Conservation (phyloP, 2,888 invertebrate species). For the Cosmopolites sordidus region DNA sequence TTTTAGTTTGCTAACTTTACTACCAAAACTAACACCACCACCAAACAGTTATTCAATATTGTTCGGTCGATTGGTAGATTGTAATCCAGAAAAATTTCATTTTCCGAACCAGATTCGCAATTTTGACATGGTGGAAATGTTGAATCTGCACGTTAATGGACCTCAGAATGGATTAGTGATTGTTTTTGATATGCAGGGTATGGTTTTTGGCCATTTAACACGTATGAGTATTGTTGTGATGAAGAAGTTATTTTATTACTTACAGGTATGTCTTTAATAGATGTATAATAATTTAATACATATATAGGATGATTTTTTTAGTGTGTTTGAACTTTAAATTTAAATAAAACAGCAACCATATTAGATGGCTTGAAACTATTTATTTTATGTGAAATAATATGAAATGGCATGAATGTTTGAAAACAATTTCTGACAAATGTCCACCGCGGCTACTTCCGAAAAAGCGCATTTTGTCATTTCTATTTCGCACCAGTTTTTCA, state of each 20-base stretch:
- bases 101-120: constrained; percentile 53
- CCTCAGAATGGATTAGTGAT: constrained; percentile 55
- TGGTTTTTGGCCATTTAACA: constrained; percentile 59
- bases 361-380: too few species aligned
- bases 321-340: too few species aligned
- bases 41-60: constrained; percentile 35
- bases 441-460: too few species aligned
- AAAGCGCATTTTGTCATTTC: too few species aligned
- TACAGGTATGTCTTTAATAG: constrained; percentile 52
- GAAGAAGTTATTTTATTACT: constrained; percentile 62
- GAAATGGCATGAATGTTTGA: too few species aligned
- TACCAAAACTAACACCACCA: constrained; percentile 26
- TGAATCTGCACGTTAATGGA: constrained; percentile 56
- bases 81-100: constrained; percentile 56
- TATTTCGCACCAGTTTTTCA: too few species aligned
- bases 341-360: too few species aligned
- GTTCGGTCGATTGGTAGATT: constrained; percentile 46
- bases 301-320: too few species aligned
- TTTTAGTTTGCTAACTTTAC: constrained; percentile 20
- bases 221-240: constrained; percentile 54
- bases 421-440: too few species aligned
- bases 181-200: constrained; percentile 59
- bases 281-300: too few species aligned
- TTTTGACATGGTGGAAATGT: constrained; percentile 57
- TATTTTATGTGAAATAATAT: too few species aligned